Evolutionary conservation across 2,113 vertebrate genomes (phyloP).

Genomic region (Macrotis lagotis): DNA sequence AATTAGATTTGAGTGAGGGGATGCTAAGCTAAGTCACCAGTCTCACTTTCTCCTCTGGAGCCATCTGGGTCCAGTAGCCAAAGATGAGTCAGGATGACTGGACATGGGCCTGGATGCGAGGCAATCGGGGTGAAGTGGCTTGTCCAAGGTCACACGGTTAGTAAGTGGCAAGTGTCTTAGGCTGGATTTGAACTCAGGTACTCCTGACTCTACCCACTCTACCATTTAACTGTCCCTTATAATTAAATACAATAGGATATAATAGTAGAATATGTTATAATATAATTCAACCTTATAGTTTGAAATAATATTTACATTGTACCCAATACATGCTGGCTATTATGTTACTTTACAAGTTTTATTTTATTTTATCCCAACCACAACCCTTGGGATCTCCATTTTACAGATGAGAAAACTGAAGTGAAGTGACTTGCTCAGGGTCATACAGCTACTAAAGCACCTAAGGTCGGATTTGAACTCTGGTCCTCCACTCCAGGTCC

Average conservation of each 20-base stretch:
- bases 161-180: no score
- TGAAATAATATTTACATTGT: background rate
- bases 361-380: background rate
- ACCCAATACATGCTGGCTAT: background rate
- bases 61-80: no score
- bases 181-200: no score
- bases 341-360: background rate
- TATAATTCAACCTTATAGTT: background rate
- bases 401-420: background rate
- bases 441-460: background rate
- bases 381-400: background rate
- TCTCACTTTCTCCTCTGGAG: no score
- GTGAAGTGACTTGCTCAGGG: background rate
- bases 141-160: no score
- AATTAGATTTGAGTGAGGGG: no score
- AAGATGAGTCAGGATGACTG: no score
- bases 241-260: background rate
- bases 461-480: background rate
- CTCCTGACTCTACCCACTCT: no score
- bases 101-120: no score
- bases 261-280: background rate
- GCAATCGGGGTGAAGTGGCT: no score
- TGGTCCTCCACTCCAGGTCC: background rate
- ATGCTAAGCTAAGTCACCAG: no score
- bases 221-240: no score